A percentile compares a stretch with the other conserved stretches of the same genome.
Conservation (phyloP, 35 echinoderm and acorn worm species). For the Eucidaris tribuloides region DNA sequence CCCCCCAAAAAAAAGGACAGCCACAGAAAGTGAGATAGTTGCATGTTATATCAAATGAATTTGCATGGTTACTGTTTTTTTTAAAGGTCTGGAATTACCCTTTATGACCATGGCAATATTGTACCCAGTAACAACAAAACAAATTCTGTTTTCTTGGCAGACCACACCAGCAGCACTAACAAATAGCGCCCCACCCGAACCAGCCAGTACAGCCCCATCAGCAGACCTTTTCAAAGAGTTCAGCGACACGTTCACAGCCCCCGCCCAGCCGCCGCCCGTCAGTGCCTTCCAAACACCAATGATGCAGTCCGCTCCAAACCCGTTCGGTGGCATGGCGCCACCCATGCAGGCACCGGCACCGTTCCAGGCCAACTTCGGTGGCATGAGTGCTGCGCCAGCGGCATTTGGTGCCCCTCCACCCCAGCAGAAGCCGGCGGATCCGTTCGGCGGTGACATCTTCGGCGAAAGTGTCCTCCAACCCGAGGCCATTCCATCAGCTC, state of each 20-base stretch:
- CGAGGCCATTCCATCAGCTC: constrained; percentile 29
- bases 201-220: constrained; percentile 45
- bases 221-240: constrained; percentile 85
- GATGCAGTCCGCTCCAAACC: constrained; percentile 44
- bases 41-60: no score
- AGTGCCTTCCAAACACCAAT: constrained; percentile 6
- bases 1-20: no score
- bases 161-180: background rate
- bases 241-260: constrained; percentile 61
- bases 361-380: no score
- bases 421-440: background rate
- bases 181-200: background rate
- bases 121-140: no score
- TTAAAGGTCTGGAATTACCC: no score
- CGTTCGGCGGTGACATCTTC: constrained; percentile 42
- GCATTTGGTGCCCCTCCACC: constrained; percentile 28
- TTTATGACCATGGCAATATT: no score
- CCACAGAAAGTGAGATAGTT: no score
- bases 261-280: constrained; percentile 8
- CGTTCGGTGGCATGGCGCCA: constrained; percentile 40
- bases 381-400: no score
- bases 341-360: no score
- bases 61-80: no score
- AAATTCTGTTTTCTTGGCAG: background rate
- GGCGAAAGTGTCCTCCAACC: constrained; percentile 40